Conservation (phyloP, 2,797 vertebrate genomes). For the Momotus momota region DNA sequence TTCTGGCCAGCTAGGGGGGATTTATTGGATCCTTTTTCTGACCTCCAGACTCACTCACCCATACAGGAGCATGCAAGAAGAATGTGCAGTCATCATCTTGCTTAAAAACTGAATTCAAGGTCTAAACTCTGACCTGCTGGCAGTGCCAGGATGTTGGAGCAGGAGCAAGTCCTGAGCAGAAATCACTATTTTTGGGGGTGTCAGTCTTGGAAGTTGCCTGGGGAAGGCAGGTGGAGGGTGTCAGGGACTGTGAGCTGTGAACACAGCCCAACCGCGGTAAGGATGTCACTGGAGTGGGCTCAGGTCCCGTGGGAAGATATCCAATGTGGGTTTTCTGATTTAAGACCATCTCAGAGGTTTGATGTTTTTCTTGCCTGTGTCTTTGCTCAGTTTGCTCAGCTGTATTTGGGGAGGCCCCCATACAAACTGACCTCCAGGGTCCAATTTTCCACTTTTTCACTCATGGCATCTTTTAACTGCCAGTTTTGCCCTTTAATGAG, state of each 20-base stretch:
- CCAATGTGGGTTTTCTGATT: background rate
- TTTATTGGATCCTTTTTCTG: background rate
- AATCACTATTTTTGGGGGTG: rapidly evolving
- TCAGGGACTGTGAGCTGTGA: rapidly evolving
- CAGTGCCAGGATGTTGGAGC: background rate
- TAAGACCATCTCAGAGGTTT: background rate
- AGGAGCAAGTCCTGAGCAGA: background rate
- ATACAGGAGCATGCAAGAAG: background rate
- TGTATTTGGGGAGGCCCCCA: background rate
- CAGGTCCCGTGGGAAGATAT: background rate
- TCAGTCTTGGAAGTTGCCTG: background rate
- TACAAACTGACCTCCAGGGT: background rate
- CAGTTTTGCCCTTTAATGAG: background rate
- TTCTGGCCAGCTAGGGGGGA: background rate
- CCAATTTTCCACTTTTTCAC: background rate
- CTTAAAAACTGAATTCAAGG: background rate
- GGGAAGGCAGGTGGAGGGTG: background rate
- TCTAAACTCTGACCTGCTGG: background rate
- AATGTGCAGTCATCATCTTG: rapidly evolving
- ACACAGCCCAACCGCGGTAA: background rate
- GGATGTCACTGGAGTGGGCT: background rate
- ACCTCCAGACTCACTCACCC: background rate
- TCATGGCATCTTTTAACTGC: rapidly evolving
- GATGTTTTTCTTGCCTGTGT: background rate
- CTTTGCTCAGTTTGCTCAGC: background rate